Base-by-base conservation (phyloP, 2,797 vertebrate genomes). In the Menidia menidia region DNA sequence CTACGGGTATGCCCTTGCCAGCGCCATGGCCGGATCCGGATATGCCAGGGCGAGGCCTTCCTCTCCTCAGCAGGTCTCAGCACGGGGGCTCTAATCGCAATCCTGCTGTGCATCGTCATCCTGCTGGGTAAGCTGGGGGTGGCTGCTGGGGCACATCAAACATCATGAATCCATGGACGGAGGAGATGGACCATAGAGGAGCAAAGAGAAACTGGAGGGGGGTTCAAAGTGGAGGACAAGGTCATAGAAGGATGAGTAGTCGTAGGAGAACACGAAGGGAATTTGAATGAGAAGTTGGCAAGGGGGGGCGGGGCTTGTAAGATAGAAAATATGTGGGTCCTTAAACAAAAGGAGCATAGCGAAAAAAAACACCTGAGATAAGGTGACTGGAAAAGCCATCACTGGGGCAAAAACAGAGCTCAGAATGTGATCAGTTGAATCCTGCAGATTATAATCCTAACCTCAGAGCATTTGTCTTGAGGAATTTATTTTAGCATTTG, bases 1-100 rank as follows among this genome's bases (percentile, higher is more conserved):
- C 94, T 99, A 80, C 92, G 94, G 47, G 97, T 99, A 52, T 99
- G 98, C 78, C 95, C 95, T 0, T 99, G 98, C 70, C 96, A 97
- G 81, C 95, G 94, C 74, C 94, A 96, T 41, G 96, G 96, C 33
- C 92, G 90, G 3, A 91, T 96, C 68, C 92, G 95, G 63, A 95
- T 95, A 6, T 99, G 98, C 91, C 96, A 96, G 10, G 90, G 95
- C 0, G 95, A 98, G 89, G 96, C 97, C 0, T 98, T 98, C 88
- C 95, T 99, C 53, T 96, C 96, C 60, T 96, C 97, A 0, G 96
- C 98, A 0, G 98, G 98, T 3, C 93, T 99, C 90, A 99, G 98
- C 92, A 98, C 98, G 0, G 97, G 97, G 50, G 98, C 98, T 8
- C 92, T 99, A 81, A 97, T 99, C 0, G 98, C 98, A 62, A 99